phyloP scores from a whole-genome alignment of 2,113 vertebrate species.

The Promerops cafer region DNA sequence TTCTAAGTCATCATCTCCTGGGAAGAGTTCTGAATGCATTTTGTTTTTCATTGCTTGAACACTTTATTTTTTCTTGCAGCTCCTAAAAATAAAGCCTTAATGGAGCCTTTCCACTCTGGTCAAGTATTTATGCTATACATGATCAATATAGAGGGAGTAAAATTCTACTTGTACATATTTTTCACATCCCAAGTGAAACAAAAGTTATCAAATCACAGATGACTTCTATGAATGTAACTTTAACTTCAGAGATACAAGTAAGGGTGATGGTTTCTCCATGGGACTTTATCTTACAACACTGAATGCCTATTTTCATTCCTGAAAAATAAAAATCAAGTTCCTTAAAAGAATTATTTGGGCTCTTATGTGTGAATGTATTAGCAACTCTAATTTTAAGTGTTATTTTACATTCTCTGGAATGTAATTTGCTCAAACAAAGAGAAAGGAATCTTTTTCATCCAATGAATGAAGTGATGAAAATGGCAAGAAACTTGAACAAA shows the following conservation, averaged over 20 bases:
- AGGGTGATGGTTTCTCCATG: not conserved
- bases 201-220: not conserved
- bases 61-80: not conserved
- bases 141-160: not conserved
- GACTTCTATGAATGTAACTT: not conserved
- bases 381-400: not conserved
- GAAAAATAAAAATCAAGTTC: not conserved
- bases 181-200: not conserved
- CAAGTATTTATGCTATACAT: not conserved
- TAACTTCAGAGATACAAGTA: not conserved
- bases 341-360: not conserved
- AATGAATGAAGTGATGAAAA: not conserved
- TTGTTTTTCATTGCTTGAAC: not conserved
- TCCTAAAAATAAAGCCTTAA: not conserved
- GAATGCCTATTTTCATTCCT: not conserved
- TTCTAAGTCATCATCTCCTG: not conserved
- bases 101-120: not conserved
- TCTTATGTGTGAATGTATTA: not conserved
- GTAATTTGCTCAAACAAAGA: not conserved
- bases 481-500: not conserved
- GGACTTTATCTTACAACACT: not conserved
- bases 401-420: not conserved
- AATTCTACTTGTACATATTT: not conserved
- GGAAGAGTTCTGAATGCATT: not conserved
- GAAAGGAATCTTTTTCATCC: not conserved